These are phyloP conservation scores for Motacilla alba DNA, from an alignment of 2,113 vertebrate species.

Conservation along the genomic window DNA sequence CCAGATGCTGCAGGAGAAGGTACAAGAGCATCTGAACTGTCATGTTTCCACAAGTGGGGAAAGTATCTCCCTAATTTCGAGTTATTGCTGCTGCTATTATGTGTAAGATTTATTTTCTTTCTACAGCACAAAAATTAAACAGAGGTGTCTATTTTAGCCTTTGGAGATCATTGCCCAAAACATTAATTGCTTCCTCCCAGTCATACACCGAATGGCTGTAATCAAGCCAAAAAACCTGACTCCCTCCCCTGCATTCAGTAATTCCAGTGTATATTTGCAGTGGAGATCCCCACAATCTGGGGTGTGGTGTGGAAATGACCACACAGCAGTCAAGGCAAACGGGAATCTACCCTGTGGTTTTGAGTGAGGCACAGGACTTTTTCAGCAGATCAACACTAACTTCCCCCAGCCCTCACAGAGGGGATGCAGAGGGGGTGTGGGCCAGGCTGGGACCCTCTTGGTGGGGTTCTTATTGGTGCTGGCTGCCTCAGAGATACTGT, in stretches of 20 bases:
- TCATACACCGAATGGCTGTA: not conserved
- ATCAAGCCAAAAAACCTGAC: not conserved
- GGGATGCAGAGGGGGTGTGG: accelerated
- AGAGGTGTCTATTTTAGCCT: not conserved
- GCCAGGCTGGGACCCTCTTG: not conserved
- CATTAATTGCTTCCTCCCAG: not conserved
- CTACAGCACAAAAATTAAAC: not conserved
- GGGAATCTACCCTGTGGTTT: not conserved
- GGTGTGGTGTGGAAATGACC: not conserved
- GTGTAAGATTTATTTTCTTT: not conserved
- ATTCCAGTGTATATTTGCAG: not conserved
- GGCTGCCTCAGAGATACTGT: not conserved
- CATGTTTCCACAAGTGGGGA: not conserved
- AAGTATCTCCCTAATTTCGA: not conserved
- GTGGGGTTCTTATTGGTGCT: not conserved
- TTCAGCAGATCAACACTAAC: not conserved
- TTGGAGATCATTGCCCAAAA: not conserved
- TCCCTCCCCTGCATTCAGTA: not conserved
- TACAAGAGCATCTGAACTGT: not conserved
- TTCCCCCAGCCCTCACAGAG: accelerated
- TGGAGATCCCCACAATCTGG: not conserved
- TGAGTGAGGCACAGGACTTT: not conserved
- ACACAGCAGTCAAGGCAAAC: not conserved
- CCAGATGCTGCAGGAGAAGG: not conserved
- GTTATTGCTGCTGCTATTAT: not conserved